Evolutionary conservation across 2,113 vertebrate species (phyloP).

Genomic region (Campylorhamphus procurvoides): DNA sequence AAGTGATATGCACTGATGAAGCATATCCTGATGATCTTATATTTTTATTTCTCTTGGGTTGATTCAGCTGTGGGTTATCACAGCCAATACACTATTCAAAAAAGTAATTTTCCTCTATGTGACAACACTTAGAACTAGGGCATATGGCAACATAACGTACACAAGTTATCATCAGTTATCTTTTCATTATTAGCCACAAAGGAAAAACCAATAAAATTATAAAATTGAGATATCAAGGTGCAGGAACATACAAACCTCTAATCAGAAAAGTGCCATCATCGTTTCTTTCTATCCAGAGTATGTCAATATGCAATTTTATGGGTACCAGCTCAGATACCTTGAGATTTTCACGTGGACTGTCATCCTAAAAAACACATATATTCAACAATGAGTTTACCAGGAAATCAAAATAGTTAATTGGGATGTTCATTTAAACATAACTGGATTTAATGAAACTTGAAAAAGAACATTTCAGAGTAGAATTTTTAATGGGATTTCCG

Average conservation of each 20-base stretch:
- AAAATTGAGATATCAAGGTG: not conserved
- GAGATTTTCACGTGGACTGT: conserved; percentile 81
- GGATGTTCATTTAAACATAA: not conserved
- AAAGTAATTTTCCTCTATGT: not conserved
- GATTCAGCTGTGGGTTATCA: not conserved
- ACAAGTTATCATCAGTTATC: not conserved
- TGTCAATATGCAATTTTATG: conserved; percentile 84
- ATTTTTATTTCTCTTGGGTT: not conserved
- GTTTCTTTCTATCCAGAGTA: conserved; percentile 86
- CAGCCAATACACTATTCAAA: not conserved
- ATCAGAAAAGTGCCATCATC: conserved; percentile 93
- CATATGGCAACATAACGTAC: not conserved
- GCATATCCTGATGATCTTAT: not conserved
- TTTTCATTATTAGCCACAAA: conserved; percentile 7
- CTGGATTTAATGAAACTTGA: not conserved
- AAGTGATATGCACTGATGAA: not conserved
- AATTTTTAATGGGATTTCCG: not conserved
- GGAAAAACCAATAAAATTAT: not conserved
- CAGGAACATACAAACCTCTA: conserved; percentile 80
- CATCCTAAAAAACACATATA: conserved; percentile 80
- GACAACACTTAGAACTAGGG: not conserved
- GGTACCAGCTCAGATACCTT: conserved; percentile 78
- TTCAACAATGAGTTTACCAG: not conserved
- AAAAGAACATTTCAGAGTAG: not conserved
- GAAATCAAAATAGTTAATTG: conserved; percentile 3